Base-by-base conservation (phyloP, 2,888 invertebrate species). In the Sylvicola cinctus region DNA sequence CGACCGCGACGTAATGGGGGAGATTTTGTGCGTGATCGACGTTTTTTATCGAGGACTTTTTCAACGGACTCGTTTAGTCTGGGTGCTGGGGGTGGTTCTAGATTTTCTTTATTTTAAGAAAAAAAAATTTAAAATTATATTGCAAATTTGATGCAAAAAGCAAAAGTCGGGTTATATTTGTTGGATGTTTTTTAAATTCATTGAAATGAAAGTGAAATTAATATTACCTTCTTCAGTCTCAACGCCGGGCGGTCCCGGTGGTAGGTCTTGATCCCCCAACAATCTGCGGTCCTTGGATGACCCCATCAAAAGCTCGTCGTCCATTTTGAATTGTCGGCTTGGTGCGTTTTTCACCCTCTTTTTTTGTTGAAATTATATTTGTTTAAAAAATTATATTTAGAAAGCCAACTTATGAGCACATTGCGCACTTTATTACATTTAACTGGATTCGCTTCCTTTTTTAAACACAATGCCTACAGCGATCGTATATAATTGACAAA, bases 241-340 rank as follows among this genome's bases (percentile, higher is more conserved):
- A 5, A 49, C 51, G 23, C 55, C 55, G 34, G 56, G 55, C 12
- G 55, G 54, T 4, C 54, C 54, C 5, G 47, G 45, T 5, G 47
- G 49, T 35, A 52, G 37, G 14, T 49, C 43, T 38, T 43, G 46
- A 7, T 45, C 43, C 12, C 43, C 48, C 17, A 40, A 38, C 29
- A 54, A 39, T 3, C 52, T 51, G 8, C 50, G 45, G 32, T 52
- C 55, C 20, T 20, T 20, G 5, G 20, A 20, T 20, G 20, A 20
- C 20, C 20, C 20, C 20, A 20, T 20, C 20, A 20, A 20, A 6
- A 20, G 20, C 8, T 20, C 20, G 31, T 50, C 56, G 31, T 56
- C 55, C 57, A 56, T 56, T 32, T 42, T 47, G 36, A 29, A 35
- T 28, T 28, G 20, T 20, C 20, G 20, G 20, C 20, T 20, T 20